Evolutionary conservation across 1,140 invertebrate genomes (phyloP).

Genomic region (Rhopalosiphum padi): DNA sequence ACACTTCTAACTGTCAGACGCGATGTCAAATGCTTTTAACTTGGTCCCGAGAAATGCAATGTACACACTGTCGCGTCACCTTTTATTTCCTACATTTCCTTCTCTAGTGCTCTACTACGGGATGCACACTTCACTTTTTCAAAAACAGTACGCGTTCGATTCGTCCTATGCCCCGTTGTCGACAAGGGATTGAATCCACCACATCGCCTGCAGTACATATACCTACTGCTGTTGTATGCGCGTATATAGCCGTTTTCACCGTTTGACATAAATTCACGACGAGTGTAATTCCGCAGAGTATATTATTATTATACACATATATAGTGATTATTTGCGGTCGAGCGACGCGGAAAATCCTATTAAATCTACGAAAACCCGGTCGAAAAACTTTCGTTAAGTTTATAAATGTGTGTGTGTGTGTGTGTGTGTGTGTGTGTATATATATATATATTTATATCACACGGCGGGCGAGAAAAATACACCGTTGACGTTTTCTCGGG

Average conservation of each 20-base stretch:
- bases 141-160: background rate
- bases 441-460: background rate
- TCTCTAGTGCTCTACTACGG: background rate
- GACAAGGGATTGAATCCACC: background rate
- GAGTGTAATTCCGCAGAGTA: background rate
- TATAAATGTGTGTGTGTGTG: background rate
- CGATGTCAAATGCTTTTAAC: slow-evolving; percentile 17
- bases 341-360: background rate
- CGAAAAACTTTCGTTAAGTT: background rate
- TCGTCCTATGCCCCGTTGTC: background rate
- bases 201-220: background rate
- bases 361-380: background rate
- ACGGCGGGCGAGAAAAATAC: background rate
- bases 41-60: background rate
- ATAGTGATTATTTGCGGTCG: background rate
- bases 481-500: background rate
- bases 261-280: background rate
- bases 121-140: background rate
- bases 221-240: too few relatives aligned
- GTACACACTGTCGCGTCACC: background rate
- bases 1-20: background rate
- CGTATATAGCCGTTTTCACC: background rate
- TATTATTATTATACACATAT: background rate
- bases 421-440: too few relatives aligned
- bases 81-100: background rate